Evolutionary conservation across 92 coral and sea anemone species (phyloP).

Genomic region (Montipora capitata): DNA sequence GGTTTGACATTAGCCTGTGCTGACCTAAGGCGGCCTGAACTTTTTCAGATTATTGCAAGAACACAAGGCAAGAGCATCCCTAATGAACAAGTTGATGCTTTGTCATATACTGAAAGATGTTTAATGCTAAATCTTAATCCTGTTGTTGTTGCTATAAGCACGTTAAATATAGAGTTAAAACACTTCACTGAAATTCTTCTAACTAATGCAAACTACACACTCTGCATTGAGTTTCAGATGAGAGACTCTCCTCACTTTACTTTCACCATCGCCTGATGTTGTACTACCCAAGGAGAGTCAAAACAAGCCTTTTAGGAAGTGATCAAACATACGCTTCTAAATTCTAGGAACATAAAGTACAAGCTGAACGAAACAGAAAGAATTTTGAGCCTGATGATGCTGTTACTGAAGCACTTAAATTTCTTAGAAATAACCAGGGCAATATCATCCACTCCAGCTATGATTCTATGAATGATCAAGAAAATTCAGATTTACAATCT

Average conservation of each 20-base stretch:
- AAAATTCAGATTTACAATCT: slow-evolving; percentile 63
- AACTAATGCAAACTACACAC: no score
- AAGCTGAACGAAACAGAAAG: slow-evolving; percentile 71
- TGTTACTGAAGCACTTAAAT: slow-evolving; percentile 75
- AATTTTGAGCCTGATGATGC: slow-evolving; percentile 84
- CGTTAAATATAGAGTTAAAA: no score
- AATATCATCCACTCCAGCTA: slow-evolving; percentile 45
- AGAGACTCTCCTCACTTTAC: neutral
- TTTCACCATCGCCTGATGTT: slow-evolving; percentile 61
- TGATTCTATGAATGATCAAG: slow-evolving; percentile 82
- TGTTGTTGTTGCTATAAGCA: no score
- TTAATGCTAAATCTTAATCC: no score
- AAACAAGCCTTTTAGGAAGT: slow-evolving; percentile 60
- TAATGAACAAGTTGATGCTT: no score
- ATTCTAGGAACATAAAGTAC: slow-evolving; percentile 72
- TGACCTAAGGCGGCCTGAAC: no score
- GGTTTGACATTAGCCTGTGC: no score
- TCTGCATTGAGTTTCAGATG: no score
- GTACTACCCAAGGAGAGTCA: slow-evolving; percentile 62
- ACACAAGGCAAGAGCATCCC: no score
- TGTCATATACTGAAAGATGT: no score
- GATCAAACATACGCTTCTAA: slow-evolving; percentile 82
- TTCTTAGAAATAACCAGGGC: slow-evolving; percentile 58
- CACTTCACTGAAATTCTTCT: no score
- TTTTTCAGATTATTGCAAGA: no score